These are phyloP conservation scores for Malurus leucopterus DNA, from an alignment of 2,797 vertebrate genomes.

Conservation along the genomic window DNA sequence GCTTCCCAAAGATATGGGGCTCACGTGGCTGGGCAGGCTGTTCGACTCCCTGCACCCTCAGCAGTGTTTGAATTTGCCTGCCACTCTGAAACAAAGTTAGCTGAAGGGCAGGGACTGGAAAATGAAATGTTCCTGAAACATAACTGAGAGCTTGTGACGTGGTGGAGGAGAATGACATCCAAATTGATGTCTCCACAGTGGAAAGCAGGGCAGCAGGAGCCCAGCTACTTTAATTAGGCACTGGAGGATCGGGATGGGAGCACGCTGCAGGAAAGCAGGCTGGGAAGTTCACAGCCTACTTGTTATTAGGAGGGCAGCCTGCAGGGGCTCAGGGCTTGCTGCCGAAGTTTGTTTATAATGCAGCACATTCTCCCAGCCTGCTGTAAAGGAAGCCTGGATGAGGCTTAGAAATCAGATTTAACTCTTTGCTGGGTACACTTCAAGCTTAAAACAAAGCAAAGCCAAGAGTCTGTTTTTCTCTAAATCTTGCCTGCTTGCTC, in stretches of 20 bases:
- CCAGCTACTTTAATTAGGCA: slow-evolving; percentile 44
- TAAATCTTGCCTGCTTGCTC: neutral
- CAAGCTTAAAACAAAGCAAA: neutral
- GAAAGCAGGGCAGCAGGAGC: slow-evolving; percentile 29
- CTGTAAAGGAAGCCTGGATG: neutral
- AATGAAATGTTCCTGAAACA: slow-evolving; percentile 6
- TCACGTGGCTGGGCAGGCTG: neutral
- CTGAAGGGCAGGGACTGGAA: slow-evolving; percentile 13
- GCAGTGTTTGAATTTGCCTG: neutral
- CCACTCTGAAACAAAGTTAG: neutral
- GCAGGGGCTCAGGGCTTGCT: slow-evolving; percentile 13
- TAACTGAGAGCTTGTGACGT: neutral
- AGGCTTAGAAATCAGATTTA: slow-evolving; percentile 5
- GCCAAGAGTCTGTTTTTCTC: neutral
- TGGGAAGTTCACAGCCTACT: neutral
- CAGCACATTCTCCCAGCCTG: neutral
- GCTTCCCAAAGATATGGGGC: neutral
- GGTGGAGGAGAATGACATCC: neutral
- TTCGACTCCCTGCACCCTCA: neutral
- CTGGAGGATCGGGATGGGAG: slow-evolving; percentile 14
- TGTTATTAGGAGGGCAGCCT: slow-evolving; percentile 35
- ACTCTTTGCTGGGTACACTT: neutral
- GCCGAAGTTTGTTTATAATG: slow-evolving; percentile 36
- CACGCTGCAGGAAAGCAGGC: neutral
- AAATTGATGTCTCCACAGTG: slow-evolving; percentile 17